These are phyloP conservation scores for Varanus salvator DNA, from an alignment of 2,113 vertebrate species.

Conservation along the genomic window DNA sequence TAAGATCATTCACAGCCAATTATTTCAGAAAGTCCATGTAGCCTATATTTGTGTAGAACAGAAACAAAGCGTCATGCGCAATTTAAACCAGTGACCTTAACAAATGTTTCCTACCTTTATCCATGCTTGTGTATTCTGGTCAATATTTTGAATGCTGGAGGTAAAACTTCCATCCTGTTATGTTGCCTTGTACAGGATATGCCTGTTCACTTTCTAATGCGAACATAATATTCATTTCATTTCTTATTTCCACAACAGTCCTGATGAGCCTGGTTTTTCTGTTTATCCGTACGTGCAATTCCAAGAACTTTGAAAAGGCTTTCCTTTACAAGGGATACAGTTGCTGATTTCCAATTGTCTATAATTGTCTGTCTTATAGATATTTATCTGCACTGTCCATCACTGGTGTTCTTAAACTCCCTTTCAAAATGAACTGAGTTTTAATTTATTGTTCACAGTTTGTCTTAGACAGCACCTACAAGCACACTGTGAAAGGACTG, in stretches of 20 bases:
- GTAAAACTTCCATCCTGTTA: conserved; percentile 31
- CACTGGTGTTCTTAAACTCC: not conserved
- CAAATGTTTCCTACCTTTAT: not conserved
- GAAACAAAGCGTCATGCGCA: not conserved
- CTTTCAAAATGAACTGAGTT: not conserved
- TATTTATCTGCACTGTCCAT: not conserved
- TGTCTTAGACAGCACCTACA: not conserved
- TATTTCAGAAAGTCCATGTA: conserved; percentile 1
- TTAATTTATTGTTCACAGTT: not conserved
- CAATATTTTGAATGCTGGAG: conserved; percentile 18
- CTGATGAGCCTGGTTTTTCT: not conserved
- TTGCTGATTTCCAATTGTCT: not conserved
- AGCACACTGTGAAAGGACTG: not conserved
- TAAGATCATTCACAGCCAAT: not conserved
- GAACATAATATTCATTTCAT: not conserved
- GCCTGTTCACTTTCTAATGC: not conserved
- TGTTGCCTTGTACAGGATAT: conserved; percentile 34
- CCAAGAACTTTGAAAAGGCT: not conserved
- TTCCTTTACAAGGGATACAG: not conserved
- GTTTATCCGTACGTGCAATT: not conserved
- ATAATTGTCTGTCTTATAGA: not conserved
- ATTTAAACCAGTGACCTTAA: conserved; percentile 26
- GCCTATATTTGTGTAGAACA: conserved; percentile 32
- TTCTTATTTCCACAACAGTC: not conserved
- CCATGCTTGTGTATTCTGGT: not conserved